phyloP scores from a whole-genome alignment of 2,888 invertebrate species.

The Emmelina monodactyla region DNA sequence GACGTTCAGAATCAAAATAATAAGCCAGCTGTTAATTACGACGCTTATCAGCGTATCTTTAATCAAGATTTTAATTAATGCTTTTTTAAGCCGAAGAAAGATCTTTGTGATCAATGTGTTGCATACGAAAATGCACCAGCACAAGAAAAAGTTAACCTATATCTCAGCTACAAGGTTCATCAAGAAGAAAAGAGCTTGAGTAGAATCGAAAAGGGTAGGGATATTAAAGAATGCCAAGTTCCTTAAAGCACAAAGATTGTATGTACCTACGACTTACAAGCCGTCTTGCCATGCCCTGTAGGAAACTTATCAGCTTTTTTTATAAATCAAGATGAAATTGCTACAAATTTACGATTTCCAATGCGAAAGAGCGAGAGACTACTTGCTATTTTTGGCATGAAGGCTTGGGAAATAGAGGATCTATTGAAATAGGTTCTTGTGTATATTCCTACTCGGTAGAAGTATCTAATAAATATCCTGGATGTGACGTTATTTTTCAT shows the following conservation, averaged over 20 bases:
- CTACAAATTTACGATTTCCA: constrained; percentile 14
- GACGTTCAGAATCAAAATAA: not conserved
- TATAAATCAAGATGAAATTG: constrained; percentile 16
- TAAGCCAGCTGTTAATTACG: constrained; percentile 6
- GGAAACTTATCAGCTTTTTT: constrained; percentile 13
- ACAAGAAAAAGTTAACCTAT: constrained; percentile 14
- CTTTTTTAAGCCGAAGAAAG: constrained; percentile 16
- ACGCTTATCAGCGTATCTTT: constrained; percentile 6
- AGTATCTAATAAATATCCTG: constrained; percentile 5
- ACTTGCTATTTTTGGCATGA: constrained; percentile 8
- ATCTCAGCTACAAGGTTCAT: constrained; percentile 12
- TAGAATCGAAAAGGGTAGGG: constrained; percentile 13
- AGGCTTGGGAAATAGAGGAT: constrained; percentile 6
- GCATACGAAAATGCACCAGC: constrained; percentile 15
- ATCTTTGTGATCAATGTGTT: constrained; percentile 15
- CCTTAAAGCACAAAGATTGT: constrained; percentile 11
- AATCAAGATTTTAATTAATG: constrained; percentile 16
- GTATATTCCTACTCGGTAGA: constrained; percentile 4
- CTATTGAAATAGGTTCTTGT: constrained; percentile 9
- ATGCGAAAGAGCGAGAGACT: constrained; percentile 5
- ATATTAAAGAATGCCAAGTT: constrained; percentile 10
- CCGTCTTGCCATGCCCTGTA: constrained; percentile 13
- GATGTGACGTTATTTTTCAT: constrained; percentile 12
- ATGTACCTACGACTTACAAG: constrained; percentile 16
- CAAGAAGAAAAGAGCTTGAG: constrained; percentile 16